Base-by-base conservation (phyloP, 2,113 vertebrate species). In the Mastomys coucha region DNA sequence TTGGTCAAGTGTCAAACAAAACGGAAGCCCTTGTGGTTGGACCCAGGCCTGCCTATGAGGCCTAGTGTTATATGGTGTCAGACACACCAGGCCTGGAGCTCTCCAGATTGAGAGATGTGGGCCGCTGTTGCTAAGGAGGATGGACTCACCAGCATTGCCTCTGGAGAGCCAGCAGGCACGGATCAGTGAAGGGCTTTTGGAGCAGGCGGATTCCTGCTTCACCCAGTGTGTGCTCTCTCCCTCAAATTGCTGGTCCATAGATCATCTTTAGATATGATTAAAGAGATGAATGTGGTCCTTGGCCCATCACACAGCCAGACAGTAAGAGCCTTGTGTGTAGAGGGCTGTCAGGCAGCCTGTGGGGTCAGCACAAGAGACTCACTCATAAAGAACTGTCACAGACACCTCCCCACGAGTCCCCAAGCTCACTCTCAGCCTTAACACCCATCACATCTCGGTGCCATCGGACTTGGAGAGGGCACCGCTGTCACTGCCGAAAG, bases 311-410 rank as follows among this genome's bases (percentile, higher is more conserved):
- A 94, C n/a, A 6, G 73, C 76, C 65, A 95, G 94, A 88, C 90
- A 56, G 2, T 53, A 70, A 93, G 70, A 96, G 60, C 85, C 53
- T 24, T n/a, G 8, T 2, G 42, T 63, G 76, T 0, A 10, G 39
- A 20, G 16, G 94, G 67, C 6, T 5, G 0, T 31, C 14, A 14
- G 60, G 60, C 82, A 49, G 12, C 94, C 58, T 39, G 11, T 16
- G n/a, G 96, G n/a, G 77, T 96, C 94, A 77, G 75, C 51, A 1
- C 5, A 42, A 56, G 45, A 96, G 87, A 31, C 39, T 0, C 28
- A 19, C 45, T 84, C 90, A 2, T 95, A 49, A 56, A 92, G 60
- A 73, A 45, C 73, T 58, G n/a, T 97, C 87, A 84, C 91, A 92
- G 86, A 1, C 3, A 6, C 91, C 69, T 94, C 76, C 60, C 56